phyloP scores from a whole-genome alignment of 2,888 invertebrate genomes.

The Silvanus unidentatus region DNA sequence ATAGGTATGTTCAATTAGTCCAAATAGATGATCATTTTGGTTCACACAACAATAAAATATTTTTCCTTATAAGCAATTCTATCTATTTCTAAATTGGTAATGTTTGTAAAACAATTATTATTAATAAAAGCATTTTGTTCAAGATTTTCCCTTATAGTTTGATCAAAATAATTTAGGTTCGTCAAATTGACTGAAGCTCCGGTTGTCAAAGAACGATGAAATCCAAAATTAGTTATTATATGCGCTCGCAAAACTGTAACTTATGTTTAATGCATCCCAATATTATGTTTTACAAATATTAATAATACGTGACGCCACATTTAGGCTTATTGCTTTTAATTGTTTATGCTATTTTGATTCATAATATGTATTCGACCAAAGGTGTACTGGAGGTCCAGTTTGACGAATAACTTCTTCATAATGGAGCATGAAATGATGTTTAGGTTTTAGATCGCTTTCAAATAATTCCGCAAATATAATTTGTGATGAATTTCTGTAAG shows the following conservation, averaged over 20 bases:
- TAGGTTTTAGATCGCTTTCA: not conserved
- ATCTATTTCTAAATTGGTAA: not conserved
- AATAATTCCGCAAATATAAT: not conserved
- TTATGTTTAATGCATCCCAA: not conserved
- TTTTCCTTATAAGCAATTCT: not conserved
- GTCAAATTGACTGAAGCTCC: not conserved
- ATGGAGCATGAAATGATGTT: not conserved
- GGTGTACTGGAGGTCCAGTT: not conserved
- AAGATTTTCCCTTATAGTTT: not conserved
- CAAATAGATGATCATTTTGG: not conserved
- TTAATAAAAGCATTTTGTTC: not conserved
- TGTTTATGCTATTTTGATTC: not conserved
- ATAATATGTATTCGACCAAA: not conserved
- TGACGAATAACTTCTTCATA: not conserved
- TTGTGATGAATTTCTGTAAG: not conserved
- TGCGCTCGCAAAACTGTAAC: not conserved
- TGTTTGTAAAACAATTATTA: not conserved
- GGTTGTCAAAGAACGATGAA: not conserved
- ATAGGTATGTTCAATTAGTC: not conserved
- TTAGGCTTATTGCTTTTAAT: not conserved
- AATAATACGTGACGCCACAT: not conserved
- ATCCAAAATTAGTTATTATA: not conserved
- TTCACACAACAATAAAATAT: not conserved
- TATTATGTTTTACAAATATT: not conserved
- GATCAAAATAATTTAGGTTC: not conserved